These are phyloP conservation scores for Hybos culiciformis DNA, from an alignment of 2,888 invertebrate species.

Conservation along the genomic window DNA sequence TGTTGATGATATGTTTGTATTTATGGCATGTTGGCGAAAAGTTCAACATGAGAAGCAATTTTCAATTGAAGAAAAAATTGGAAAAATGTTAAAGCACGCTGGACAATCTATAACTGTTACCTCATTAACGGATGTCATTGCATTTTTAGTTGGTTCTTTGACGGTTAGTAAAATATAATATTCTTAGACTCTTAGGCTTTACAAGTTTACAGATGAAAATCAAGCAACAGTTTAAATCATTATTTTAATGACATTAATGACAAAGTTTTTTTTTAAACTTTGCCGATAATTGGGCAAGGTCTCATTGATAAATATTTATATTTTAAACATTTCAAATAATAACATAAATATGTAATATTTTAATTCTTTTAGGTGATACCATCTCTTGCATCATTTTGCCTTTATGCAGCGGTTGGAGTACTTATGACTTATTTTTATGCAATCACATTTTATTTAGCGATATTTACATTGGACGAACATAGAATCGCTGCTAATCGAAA, in stretches of 20 bases:
- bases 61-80: conserved; percentile 50
- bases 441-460: conserved; percentile 68
- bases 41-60: conserved; percentile 40
- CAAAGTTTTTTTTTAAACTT: too few relatives aligned
- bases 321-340: neutral
- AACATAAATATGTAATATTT: neutral
- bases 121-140: conserved; percentile 67
- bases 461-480: conserved; percentile 56
- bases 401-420: conserved; percentile 65
- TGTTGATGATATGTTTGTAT: conserved; percentile 76
- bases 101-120: conserved; percentile 75
- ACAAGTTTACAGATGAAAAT: too few relatives aligned
- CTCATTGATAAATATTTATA: too few relatives aligned
- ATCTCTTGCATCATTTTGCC: conserved; percentile 66
- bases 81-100: conserved; percentile 59
- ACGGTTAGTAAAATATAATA: conserved; percentile 40
- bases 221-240: too few relatives aligned
- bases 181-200: too few relatives aligned
- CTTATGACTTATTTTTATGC: conserved; percentile 61
- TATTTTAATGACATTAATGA: too few relatives aligned
- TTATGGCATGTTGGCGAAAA: conserved; percentile 64
- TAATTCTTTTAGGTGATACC: conserved; percentile 44
- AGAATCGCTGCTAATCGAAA: conserved; percentile 50
- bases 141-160: conserved; percentile 63
- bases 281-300: too few relatives aligned